A percentile compares a stretch with the other conserved stretches of the same genome.
phyloP scores from a whole-genome alignment of 2,113 vertebrate species.

The Castor canadensis region DNA sequence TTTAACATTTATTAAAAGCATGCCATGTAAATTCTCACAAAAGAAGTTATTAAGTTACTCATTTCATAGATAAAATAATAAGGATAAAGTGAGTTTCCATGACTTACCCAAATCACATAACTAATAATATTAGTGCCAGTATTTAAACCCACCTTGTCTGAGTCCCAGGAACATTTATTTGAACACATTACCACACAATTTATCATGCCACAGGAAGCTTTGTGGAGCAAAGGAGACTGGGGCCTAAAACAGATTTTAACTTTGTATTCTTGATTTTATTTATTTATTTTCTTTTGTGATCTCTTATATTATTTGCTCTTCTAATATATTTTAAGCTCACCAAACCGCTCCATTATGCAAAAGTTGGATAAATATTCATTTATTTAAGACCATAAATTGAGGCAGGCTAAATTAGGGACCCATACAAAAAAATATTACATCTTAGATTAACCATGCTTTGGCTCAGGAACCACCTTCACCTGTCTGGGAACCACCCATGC shows the following conservation, averaged over 20 bases:
- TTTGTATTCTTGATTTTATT: background rate
- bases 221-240: background rate
- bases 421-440: too few relatives aligned
- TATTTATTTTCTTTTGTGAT: constrained; percentile 4
- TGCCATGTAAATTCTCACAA: background rate
- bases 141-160: background rate
- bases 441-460: too few relatives aligned
- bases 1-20: background rate
- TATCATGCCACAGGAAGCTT: background rate
- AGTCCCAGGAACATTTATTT: background rate
- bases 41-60: background rate
- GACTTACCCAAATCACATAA: background rate
- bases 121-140: background rate
- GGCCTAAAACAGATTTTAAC: background rate
- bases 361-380: background rate
- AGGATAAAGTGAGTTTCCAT: background rate
- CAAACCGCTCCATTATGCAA: background rate
- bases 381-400: background rate
- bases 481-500: too few relatives aligned
- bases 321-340: background rate
- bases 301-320: background rate
- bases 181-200: background rate
- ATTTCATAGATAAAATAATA: background rate
- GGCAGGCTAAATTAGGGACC: too few relatives aligned
- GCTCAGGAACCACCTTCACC: too few relatives aligned